These are phyloP conservation scores for Pardosa pseudoannulata DNA, from an alignment of 2,888 invertebrate species.

Conservation along the genomic window DNA sequence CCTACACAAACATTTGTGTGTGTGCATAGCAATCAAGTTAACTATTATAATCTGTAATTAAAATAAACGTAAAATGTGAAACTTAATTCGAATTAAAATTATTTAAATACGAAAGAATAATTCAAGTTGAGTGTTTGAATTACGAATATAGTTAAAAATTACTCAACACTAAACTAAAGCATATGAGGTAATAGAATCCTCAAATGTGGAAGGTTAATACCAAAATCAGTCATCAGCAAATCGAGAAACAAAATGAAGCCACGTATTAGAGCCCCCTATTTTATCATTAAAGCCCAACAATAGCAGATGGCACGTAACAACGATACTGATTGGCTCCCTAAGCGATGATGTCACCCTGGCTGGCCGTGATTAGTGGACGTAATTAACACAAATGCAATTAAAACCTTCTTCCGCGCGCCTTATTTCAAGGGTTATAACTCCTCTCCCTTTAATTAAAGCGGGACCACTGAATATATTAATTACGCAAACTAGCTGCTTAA, in stretches of 20 bases:
- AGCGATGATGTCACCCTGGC: conserved; percentile 65
- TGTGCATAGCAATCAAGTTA: too few species aligned
- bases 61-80: too few species aligned
- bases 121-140: too few species aligned
- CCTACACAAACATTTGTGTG: too few species aligned
- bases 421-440: conserved; percentile 71
- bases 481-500: conserved; percentile 72
- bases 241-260: not conserved
- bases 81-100: too few species aligned
- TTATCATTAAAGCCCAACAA: not conserved
- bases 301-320: conserved; percentile 12
- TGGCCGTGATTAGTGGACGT: conserved; percentile 67
- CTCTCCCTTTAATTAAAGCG: conserved; percentile 68
- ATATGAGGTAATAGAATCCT: too few species aligned
- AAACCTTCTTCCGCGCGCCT: conserved; percentile 53
- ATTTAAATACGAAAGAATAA: too few species aligned
- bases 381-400: conserved; percentile 66
- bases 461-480: conserved; percentile 70
- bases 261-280: not conserved
- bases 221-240: too few species aligned
- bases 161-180: too few species aligned
- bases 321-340: conserved; percentile 63
- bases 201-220: too few species aligned
- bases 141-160: too few species aligned
- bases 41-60: too few species aligned